These are phyloP conservation scores for Nezara viridula DNA, from an alignment of 2,888 invertebrate species.

Conservation along the genomic window DNA sequence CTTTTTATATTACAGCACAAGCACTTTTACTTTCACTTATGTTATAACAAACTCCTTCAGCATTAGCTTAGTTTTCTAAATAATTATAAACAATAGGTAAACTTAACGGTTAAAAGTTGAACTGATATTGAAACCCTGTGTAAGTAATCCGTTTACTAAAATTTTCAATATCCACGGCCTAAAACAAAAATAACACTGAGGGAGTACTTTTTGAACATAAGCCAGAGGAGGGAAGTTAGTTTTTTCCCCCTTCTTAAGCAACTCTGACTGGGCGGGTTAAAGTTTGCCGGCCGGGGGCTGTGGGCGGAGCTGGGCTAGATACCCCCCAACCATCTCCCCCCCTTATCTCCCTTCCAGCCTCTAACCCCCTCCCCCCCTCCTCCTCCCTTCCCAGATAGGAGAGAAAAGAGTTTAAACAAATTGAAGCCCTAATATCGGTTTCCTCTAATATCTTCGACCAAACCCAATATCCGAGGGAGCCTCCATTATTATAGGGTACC, in stretches of 20 bases:
- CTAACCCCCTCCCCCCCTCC: no score
- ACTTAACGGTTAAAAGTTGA: background rate
- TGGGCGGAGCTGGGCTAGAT: background rate
- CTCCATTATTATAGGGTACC: background rate
- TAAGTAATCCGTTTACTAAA: background rate
- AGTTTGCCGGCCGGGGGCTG: constrained; percentile 20
- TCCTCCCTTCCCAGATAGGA: background rate
- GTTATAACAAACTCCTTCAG: no score
- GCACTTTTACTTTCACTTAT: no score
- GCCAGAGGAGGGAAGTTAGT: constrained; percentile 27
- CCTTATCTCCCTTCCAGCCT: no score
- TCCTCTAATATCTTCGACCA: constrained; percentile 54
- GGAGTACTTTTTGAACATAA: constrained; percentile 19
- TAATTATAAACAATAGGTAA: background rate
- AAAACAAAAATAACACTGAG: background rate
- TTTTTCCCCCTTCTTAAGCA: constrained; percentile 40
- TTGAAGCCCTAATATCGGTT: constrained; percentile 56
- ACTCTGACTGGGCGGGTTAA: background rate
- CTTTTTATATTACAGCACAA: no score
- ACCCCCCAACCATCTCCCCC: background rate
- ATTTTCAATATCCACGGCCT: constrained; percentile 6
- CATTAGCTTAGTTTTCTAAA: no score
- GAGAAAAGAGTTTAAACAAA: constrained; percentile 53
- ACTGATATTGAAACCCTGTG: background rate
- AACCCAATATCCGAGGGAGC: constrained; percentile 50